Percentiles rank a stretch among this genome's conserved stretches.
These are phyloP conservation scores for Acheta domesticus DNA, from an alignment of 2,888 invertebrate genomes.

Conservation along the genomic window DNA sequence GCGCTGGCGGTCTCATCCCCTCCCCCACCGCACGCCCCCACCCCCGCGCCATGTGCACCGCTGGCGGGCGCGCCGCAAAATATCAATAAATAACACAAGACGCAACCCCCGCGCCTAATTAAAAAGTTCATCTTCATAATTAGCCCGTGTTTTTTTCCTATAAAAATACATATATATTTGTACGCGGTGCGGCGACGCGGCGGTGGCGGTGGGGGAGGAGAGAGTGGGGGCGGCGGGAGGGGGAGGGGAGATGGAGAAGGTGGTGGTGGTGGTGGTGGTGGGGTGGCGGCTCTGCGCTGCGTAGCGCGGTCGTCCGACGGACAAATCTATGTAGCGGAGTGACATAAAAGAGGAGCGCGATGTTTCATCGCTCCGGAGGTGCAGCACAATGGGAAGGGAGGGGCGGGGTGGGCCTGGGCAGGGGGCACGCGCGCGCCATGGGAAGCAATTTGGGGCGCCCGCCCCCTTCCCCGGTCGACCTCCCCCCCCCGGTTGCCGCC, in stretches of 20 bases:
- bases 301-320: background rate
- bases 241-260: background rate
- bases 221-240: background rate
- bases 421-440: too few species aligned
- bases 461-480: too few species aligned
- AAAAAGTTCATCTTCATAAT: conserved; percentile 37
- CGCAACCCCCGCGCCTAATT: conserved; percentile 31
- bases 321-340: background rate
- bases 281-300: background rate
- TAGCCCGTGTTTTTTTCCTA: conserved; percentile 26
- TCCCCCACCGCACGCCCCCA: background rate
- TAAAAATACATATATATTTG: conserved; percentile 22
- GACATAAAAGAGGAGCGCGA: background rate
- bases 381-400: too few species aligned
- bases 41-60: background rate
- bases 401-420: too few species aligned
- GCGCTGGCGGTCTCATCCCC: too few species aligned
- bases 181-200: background rate
- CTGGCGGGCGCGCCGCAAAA: background rate
- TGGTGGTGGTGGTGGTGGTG: background rate
- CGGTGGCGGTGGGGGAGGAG: background rate
- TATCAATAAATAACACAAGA: conserved; percentile 18
- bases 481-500: too few species aligned
- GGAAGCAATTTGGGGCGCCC: too few species aligned
- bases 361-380: background rate